Conservation (phyloP, 2,797 vertebrate species). For the Ptychobarbus kaznakovi region DNA sequence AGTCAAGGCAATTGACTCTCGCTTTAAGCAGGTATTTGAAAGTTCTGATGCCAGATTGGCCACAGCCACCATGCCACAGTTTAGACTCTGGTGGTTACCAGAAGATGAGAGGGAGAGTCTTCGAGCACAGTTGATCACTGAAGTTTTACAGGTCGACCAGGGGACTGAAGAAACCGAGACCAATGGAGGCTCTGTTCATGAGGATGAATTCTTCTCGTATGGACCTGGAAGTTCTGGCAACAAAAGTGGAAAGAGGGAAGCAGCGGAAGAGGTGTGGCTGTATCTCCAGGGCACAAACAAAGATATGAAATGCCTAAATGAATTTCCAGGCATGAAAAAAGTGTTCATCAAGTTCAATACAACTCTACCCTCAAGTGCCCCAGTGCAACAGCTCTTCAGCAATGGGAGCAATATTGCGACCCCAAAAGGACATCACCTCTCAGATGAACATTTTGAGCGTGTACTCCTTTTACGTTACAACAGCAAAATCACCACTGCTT, state of each 20-base stretch:
- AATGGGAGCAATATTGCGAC: constrained; percentile 74
- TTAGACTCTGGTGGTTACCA: constrained; percentile 77
- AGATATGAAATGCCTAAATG: constrained; percentile 77
- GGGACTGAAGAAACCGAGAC: constrained; percentile 47
- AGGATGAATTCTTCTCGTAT: constrained; percentile 79
- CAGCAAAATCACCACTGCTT: constrained; percentile 57
- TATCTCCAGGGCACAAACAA: constrained; percentile 78
- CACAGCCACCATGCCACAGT: constrained; percentile 76
- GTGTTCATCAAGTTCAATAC: constrained; percentile 80
- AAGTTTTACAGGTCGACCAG: constrained; percentile 72
- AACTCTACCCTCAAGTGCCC: constrained; percentile 75
- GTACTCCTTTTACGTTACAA: constrained; percentile 79
- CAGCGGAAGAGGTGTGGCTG: constrained; percentile 73
- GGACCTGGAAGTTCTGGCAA: constrained; percentile 66
- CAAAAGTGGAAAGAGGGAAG: constrained; percentile 66
- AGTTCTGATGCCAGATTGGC: constrained; percentile 76
- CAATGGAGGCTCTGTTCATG: constrained; percentile 67
- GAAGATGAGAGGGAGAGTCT: constrained; percentile 76
- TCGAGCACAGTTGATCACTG: constrained; percentile 70
- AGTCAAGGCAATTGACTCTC: constrained; percentile 69
- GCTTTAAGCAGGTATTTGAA: constrained; percentile 75
- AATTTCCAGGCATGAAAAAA: constrained; percentile 77
- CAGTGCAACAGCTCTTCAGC: constrained; percentile 77
- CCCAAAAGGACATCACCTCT: constrained; percentile 73
- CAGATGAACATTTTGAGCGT: constrained; percentile 78